Evolutionary conservation across 1,140 invertebrate species (phyloP).

Genomic region (Papilio helenus): DNA sequence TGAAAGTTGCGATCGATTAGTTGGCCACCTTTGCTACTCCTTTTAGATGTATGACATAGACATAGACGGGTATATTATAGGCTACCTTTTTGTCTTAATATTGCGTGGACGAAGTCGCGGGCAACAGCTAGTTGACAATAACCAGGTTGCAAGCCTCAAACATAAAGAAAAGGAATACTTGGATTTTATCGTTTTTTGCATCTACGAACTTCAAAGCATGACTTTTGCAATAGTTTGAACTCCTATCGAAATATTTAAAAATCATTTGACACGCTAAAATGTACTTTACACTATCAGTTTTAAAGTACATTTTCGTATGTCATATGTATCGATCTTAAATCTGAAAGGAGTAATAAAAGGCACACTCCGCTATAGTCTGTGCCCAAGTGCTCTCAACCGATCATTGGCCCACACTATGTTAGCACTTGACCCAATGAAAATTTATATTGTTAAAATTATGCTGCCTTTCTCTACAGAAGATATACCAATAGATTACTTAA

Average conservation of each 20-base stretch:
- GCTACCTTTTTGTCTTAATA: too few species aligned
- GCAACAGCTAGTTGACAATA: too few species aligned
- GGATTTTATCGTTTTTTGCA: neutral
- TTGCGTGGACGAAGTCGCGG: too few species aligned
- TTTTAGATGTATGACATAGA: too few species aligned
- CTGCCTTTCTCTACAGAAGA: neutral
- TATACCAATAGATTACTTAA: neutral
- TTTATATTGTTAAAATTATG: conserved; percentile 14
- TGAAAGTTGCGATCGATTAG: too few species aligned
- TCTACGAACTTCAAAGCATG: neutral
- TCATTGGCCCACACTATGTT: conserved; percentile 12
- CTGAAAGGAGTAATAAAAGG: conserved; percentile 27
- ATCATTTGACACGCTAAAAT: neutral
- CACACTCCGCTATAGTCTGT: conserved; percentile 5
- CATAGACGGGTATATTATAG: too few species aligned
- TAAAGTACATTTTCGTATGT: neutral
- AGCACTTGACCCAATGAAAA: conserved; percentile 25
- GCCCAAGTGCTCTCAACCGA: conserved; percentile 4
- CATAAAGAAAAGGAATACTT: neutral
- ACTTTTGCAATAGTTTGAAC: neutral
- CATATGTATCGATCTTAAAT: neutral
- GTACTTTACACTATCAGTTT: neutral
- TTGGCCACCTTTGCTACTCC: too few species aligned
- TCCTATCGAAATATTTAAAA: neutral
- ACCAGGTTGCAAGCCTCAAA: neutral